Conservation (phyloP, 2,888 invertebrate species). For the Trisateles emortualis region DNA sequence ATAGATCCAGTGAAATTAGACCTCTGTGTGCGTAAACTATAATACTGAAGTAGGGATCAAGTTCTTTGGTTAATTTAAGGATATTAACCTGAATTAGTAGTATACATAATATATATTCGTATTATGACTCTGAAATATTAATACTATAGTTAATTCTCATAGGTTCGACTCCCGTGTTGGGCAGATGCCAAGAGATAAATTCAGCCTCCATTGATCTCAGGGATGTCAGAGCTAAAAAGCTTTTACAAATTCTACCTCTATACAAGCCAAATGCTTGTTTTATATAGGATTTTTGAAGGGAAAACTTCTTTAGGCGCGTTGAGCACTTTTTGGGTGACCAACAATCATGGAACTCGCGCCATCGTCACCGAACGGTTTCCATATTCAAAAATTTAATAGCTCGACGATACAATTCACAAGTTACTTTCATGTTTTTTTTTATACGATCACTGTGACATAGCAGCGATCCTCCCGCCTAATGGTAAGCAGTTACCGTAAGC, state of each 20-base stretch:
- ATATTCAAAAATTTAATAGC: too few species aligned
- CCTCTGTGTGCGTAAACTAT: neutral
- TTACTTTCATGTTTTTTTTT: too few species aligned
- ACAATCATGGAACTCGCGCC: too few species aligned
- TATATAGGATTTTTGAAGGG: too few species aligned
- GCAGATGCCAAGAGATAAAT: neutral
- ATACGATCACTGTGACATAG: too few species aligned
- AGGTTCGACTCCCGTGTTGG: neutral
- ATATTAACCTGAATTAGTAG: neutral
- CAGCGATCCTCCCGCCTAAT: too few species aligned
- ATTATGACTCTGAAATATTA: constrained; percentile 1
- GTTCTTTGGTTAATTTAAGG: neutral
- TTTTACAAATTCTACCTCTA: neutral
- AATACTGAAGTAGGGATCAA: neutral
- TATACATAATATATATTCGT: neutral
- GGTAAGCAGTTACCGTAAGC: too few species aligned
- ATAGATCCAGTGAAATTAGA: neutral
- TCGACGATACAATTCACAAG: too few species aligned
- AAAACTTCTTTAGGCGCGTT: too few species aligned
- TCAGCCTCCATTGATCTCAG: neutral
- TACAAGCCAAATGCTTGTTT: too few species aligned
- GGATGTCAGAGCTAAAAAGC: neutral
- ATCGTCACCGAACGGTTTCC: too few species aligned
- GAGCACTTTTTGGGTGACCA: too few species aligned
- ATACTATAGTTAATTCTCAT: neutral